These are phyloP conservation scores for Drosophila subsilvestris DNA, from an alignment of 2,888 invertebrate genomes.

Conservation along the genomic window DNA sequence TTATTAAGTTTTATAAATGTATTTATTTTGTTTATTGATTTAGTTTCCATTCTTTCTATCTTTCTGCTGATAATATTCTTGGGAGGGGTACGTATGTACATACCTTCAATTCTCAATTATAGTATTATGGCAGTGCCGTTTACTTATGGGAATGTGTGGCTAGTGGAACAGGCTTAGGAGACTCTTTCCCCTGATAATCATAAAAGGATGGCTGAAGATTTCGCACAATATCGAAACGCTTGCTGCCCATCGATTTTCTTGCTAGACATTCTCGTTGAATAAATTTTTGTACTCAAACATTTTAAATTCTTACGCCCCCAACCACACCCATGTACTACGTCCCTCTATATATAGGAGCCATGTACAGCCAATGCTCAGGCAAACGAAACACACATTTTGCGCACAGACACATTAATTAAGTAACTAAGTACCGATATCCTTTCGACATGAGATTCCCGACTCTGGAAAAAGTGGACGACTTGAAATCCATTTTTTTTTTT, in stretches of 20 bases:
- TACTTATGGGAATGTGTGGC: neutral
- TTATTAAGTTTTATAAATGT: constrained; percentile 59
- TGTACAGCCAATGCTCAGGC: constrained; percentile 61
- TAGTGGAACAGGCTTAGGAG: neutral
- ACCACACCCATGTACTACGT: constrained; percentile 13
- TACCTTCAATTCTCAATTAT: neutral
- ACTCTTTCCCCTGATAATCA: neutral
- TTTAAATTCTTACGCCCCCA: constrained; percentile 1
- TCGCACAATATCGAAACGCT: neutral
- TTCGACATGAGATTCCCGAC: constrained; percentile 30
- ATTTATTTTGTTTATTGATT: constrained; percentile 67
- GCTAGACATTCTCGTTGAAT: neutral
- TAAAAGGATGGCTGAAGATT: neutral
- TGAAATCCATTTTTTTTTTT: constrained; percentile 43
- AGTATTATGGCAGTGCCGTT: neutral
- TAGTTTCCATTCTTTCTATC: constrained; percentile 34
- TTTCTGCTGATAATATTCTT: neutral
- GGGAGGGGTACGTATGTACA: no score
- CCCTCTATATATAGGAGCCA: constrained; percentile 1
- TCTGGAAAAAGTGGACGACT: constrained; percentile 41
- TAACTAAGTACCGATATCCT: constrained; percentile 26
- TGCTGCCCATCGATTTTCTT: no score
- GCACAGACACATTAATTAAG: constrained; percentile 45
- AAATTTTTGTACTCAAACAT: constrained; percentile 14
- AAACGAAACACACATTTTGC: constrained; percentile 20